phyloP scores from a whole-genome alignment of 1,140 invertebrate genomes.

The Diprion similis region DNA sequence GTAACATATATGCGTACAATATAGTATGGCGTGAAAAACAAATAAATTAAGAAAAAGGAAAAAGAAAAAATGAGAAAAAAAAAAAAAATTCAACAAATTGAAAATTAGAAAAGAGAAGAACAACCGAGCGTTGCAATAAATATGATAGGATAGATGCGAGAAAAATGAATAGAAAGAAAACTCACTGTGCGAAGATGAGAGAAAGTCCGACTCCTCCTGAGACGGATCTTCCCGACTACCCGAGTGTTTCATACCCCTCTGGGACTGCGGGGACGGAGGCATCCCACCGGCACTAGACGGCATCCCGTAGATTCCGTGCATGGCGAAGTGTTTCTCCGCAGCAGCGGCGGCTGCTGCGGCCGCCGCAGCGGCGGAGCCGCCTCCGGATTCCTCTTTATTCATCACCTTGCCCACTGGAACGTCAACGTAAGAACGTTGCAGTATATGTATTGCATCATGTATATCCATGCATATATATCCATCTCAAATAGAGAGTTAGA shows the following conservation, averaged over 20 bases:
- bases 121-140: neutral
- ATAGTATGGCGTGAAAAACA: too few relatives aligned
- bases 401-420: conserved; percentile 52
- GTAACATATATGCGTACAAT: too few relatives aligned
- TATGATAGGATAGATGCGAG: neutral
- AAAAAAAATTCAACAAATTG: too few relatives aligned
- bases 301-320: conserved; percentile 56
- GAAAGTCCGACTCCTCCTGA: conserved; percentile 55
- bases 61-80: too few relatives aligned
- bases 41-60: too few relatives aligned
- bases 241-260: conserved; percentile 54
- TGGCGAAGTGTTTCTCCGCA: conserved; percentile 59
- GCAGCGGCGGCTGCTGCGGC: conserved; percentile 49
- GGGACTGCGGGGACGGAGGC: conserved; percentile 53
- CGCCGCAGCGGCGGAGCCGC: conserved; percentile 46
- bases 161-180: conserved; percentile 8
- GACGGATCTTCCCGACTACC: conserved; percentile 42
- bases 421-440: too few relatives aligned
- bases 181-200: conserved; percentile 53
- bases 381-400: conserved; percentile 50
- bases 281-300: conserved; percentile 52
- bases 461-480: too few relatives aligned
- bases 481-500: too few relatives aligned
- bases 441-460: too few relatives aligned
- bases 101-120: conserved; percentile 9